A percentile compares a stretch with the other conserved stretches of the same genome.
These are phyloP conservation scores for Calameuta pallipes DNA, from an alignment of 2,888 invertebrate genomes.

Conservation along the genomic window DNA sequence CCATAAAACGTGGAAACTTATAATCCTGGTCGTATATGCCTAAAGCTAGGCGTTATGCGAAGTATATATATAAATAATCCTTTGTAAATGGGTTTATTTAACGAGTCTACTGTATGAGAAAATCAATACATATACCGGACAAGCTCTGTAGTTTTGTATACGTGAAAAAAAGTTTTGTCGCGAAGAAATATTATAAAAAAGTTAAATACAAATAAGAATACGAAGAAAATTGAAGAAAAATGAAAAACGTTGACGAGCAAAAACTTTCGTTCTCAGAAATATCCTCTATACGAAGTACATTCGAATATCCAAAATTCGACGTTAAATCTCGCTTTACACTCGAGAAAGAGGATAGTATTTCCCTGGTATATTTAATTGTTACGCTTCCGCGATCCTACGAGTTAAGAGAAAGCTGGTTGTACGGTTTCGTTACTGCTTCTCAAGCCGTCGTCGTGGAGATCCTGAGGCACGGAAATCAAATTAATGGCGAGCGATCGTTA, in stretches of 20 bases:
- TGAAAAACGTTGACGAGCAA: not conserved
- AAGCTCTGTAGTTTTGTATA: not conserved
- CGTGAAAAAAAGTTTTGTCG: not conserved
- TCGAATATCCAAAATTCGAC: not conserved
- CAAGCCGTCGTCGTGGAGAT: not conserved
- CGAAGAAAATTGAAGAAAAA: not conserved
- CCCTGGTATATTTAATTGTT: not conserved
- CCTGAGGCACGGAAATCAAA: not conserved
- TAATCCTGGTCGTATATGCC: not conserved
- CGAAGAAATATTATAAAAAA: not conserved
- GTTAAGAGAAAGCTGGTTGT: not conserved
- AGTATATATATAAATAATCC: not conserved
- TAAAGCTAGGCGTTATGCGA: not conserved
- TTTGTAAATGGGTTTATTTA: not conserved
- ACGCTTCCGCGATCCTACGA: not conserved
- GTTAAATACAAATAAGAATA: not conserved
- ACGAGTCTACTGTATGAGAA: not conserved
- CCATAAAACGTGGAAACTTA: not conserved
- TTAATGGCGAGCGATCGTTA: conserved; percentile 7
- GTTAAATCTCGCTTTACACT: not conserved
- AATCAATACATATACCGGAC: not conserved
- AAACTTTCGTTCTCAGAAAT: not conserved
- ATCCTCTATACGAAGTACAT: not conserved
- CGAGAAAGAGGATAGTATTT: not conserved
- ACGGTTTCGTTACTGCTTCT: not conserved